Base-by-base conservation (phyloP, 2,113 vertebrate species). In the Dunckerocampus dactyliophorus region DNA sequence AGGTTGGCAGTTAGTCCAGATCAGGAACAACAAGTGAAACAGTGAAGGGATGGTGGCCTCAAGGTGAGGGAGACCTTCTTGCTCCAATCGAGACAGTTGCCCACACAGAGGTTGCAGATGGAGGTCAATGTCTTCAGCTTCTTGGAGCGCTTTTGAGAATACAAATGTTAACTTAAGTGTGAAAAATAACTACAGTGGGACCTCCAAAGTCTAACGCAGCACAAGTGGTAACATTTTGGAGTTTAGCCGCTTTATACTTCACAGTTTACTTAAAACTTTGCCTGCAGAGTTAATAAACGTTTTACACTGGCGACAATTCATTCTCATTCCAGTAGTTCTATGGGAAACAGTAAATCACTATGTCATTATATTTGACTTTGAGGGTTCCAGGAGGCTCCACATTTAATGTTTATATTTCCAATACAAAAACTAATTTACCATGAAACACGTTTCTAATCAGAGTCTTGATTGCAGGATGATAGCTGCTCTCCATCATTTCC, bases 401-500 rank as follows among this genome's bases (percentile, higher is more conserved):
- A 47, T 67, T 14, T 17, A 2, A 50, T 4, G 65, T 58, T 59
- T 64, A 15, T 70, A 47, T 49, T 16, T 47, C 16, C 11, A 46
- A 12, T 22, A 19, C 54, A 64, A 59, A 53, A n/a, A 49, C 2
- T 3, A 28, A 28, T 84, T 86, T 88, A 93, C 90, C 87, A 67
- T 87, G 72, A 85, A 87, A 82, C 57, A 92, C 87, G 63, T 88
- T 76, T 49, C 56, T 71, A 31, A 86, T 88, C 71, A 90, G 71
- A 5, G 76, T 74, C 72, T 85, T 86, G 79, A 92, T 82, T 79
- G 87, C 80, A 59, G 89, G 84, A 61, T 91, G 89, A 79, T 92
- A 95, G 62, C 90, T 93, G 81, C 90, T 94, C 62, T 90, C 87
- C 80, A 91, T 89, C 9, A 48, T 63, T 88, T 91, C 89, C 67